These are phyloP conservation scores for Eupithecia tripunctaria DNA, from an alignment of 2,888 invertebrate genomes.

Conservation along the genomic window DNA sequence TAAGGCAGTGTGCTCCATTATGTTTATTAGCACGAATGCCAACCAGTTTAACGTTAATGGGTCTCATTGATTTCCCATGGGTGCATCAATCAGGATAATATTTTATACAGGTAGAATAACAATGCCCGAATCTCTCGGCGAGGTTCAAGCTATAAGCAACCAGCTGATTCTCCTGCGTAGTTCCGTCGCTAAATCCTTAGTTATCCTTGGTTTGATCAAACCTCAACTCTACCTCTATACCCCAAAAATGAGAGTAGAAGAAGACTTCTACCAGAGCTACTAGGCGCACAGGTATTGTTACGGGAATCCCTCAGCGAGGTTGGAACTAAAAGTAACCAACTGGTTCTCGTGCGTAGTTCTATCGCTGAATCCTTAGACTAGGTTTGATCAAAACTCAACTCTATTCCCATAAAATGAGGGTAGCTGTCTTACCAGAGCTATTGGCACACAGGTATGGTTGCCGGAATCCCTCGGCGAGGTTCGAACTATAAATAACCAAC, in stretches of 20 bases:
- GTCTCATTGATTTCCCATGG: background rate
- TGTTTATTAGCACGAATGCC: background rate
- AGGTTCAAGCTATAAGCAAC: conserved; percentile 92
- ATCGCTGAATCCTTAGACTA: conserved; percentile 83
- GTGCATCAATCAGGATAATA: background rate
- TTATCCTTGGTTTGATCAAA: background rate
- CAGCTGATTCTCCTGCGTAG: conserved; percentile 93
- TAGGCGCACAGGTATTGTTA: conserved; percentile 95
- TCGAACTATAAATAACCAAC: conserved; percentile 92
- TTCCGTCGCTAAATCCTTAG: conserved; percentile 88
- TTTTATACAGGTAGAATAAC: too few species aligned
- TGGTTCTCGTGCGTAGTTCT: conserved; percentile 93
- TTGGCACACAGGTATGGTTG: conserved; percentile 95
- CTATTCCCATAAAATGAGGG: background rate
- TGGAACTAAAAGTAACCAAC: conserved; percentile 92
- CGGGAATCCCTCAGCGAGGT: conserved; percentile 93
- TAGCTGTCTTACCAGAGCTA: conserved; percentile 86
- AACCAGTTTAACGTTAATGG: background rate
- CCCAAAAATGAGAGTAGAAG: too few species aligned
- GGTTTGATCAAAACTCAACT: background rate
- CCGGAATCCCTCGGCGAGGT: conserved; percentile 94
- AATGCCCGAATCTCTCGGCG: conserved; percentile 59
- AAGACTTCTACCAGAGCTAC: conserved; percentile 86
- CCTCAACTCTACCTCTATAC: background rate
- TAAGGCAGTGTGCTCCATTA: background rate